Evolutionary conservation across 1,140 invertebrate genomes (phyloP), one percentile per base, ranked within the genome.

Genomic region (Vanessa atalanta): DNA sequence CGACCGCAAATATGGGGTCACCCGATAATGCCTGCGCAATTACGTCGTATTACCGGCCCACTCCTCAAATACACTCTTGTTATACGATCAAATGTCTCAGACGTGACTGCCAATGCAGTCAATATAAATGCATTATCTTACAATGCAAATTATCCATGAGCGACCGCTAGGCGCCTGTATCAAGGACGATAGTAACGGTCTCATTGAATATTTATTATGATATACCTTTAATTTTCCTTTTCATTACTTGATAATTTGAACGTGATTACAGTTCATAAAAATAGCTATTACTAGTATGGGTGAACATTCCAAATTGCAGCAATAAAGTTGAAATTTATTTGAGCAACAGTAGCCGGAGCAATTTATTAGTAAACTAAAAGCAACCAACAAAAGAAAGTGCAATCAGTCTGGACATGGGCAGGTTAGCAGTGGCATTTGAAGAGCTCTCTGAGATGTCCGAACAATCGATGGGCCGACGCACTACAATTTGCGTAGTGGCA

Each of bases 401-500:
- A 76, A 65, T 75, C 63, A 65, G 57, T 26, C 26, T 1, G 47
- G 73, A 57, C 20, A 12, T 9, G 16, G 9, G 69, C 73, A 75
- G 67, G 67, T 65, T 47, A 75, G 67, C 70, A 67, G 73, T 75
- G 67, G 63, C 68, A 76, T 70, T 76, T 72, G 75, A 53, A 76
- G 26, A 57, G 65, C 47, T 47, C 51, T 76, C 14, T 61, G 69
- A 72, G 74, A 71, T 70, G 68, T 43, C 72, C 61, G 73, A 87
- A 88, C 88, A 90, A 88, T 87, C 81, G 87, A 86, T 88, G 73
- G 82, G 61, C 73, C 51, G 73, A 77, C 80, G 81, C 80, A 77
- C 82, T 85, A 85, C 91, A 93, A 91, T 91, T 91, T 90, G 87
- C 84, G 79, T 87, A 88, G 86, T 86, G 84, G 88, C 86, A 87